phyloP scores from a whole-genome alignment of 2,797 vertebrate species.

The Clarias fuscus region DNA sequence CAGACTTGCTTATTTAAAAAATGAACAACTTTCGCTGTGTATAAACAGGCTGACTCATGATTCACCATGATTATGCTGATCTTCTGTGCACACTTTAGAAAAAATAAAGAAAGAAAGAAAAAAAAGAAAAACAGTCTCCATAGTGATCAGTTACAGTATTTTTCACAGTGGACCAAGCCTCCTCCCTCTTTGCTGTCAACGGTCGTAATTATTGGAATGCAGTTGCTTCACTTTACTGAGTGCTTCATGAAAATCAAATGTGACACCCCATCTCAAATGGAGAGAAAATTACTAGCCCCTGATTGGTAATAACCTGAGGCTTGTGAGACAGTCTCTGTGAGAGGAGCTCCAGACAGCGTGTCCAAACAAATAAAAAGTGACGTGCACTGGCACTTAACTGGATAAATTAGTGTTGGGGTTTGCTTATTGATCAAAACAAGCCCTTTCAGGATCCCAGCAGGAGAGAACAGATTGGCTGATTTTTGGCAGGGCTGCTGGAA shows the following conservation, averaged over 20 bases:
- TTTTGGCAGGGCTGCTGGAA: slow-evolving; percentile 31
- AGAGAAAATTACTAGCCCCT: slow-evolving; percentile 23
- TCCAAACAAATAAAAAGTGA: slow-evolving; percentile 47
- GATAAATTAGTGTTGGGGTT: slow-evolving; percentile 45
- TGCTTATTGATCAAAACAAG: slow-evolving; percentile 44
- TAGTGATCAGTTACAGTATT: background rate
- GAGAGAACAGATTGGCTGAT: slow-evolving; percentile 27
- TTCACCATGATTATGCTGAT: background rate
- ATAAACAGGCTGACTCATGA: background rate
- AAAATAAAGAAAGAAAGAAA: background rate
- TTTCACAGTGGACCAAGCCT: slow-evolving; percentile 12
- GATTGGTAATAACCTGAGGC: slow-evolving; percentile 20
- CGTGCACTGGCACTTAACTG: slow-evolving; percentile 27
- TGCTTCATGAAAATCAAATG: slow-evolving; percentile 41
- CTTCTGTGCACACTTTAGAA: background rate
- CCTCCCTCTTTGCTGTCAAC: background rate
- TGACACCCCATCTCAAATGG: slow-evolving; percentile 40
- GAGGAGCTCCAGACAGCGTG: slow-evolving; percentile 31
- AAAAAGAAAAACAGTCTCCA: background rate
- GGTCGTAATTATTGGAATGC: slow-evolving; percentile 35
- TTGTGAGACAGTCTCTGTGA: background rate
- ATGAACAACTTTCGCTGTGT: background rate
- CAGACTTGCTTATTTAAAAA: background rate
- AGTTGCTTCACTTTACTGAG: slow-evolving; percentile 22
- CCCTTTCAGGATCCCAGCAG: slow-evolving; percentile 40